phyloP scores from a whole-genome alignment of 1,140 invertebrate genomes.

The Thaumatotibia leucotreta region DNA sequence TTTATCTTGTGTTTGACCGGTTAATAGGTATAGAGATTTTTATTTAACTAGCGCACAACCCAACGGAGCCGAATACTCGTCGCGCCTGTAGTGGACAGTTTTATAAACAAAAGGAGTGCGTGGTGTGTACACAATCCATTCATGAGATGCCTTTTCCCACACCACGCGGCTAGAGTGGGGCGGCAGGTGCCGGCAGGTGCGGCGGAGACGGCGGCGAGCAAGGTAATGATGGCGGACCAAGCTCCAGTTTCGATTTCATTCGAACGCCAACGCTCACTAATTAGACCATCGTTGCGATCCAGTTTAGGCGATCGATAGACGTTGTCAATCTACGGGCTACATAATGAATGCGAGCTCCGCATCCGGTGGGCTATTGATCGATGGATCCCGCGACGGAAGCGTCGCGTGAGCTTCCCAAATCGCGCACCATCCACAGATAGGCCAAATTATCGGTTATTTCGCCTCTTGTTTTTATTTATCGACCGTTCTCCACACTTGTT shows the following conservation, averaged over 20 bases:
- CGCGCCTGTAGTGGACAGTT: constrained; percentile 65
- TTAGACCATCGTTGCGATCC: constrained; percentile 35
- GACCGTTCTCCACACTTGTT: constrained; percentile 45
- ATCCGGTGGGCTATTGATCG: constrained; percentile 49
- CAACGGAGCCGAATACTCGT: constrained; percentile 43
- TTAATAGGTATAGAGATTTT: constrained; percentile 17
- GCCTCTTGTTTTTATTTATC: constrained; percentile 66
- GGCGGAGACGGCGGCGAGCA: constrained; percentile 39
- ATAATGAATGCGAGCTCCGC: constrained; percentile 40
- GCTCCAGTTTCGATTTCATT: constrained; percentile 44
- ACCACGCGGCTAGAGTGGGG: constrained; percentile 32
- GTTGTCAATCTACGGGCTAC: constrained; percentile 31
- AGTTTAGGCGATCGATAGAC: constrained; percentile 35
- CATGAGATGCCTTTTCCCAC: constrained; percentile 69
- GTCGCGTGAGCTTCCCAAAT: constrained; percentile 65
- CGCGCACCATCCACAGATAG: constrained; percentile 48
- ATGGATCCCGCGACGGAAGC: constrained; percentile 28
- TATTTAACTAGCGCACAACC: constrained; percentile 52
- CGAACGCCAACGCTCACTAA: constrained; percentile 30
- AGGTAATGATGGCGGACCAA: constrained; percentile 32
- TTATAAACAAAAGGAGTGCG: constrained; percentile 71
- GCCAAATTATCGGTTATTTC: constrained; percentile 67
- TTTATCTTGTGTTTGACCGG: background rate
- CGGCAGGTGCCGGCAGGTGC: constrained; percentile 24
- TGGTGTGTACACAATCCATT: constrained; percentile 61